These are phyloP conservation scores for Sarotherodon lohbergeri DNA, from an alignment of 2,113 vertebrate species.

Conservation along the genomic window DNA sequence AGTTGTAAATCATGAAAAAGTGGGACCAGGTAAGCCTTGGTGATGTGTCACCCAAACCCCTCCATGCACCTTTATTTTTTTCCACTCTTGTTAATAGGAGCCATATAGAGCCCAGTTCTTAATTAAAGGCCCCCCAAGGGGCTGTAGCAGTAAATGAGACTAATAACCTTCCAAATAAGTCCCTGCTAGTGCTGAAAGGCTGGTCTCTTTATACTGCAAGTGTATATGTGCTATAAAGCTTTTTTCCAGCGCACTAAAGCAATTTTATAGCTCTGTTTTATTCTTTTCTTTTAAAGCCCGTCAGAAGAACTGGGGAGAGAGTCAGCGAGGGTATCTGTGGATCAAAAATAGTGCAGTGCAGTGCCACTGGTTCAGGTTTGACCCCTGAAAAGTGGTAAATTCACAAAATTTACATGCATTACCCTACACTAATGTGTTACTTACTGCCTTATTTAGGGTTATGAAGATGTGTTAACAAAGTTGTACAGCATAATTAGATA, in stretches of 20 bases:
- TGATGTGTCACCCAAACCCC: neutral
- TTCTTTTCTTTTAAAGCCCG: slow-evolving; percentile 15
- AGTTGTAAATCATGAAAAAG: slow-evolving; percentile 19
- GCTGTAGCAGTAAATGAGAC: slow-evolving; percentile 49
- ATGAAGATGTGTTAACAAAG: neutral
- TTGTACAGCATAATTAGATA: neutral
- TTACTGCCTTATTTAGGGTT: neutral
- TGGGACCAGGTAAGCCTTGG: slow-evolving; percentile 30
- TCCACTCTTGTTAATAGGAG: slow-evolving; percentile 52
- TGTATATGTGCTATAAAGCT: slow-evolving; percentile 58
- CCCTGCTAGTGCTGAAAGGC: slow-evolving; percentile 60
- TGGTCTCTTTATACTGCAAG: slow-evolving; percentile 23
- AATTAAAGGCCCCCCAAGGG: slow-evolving; percentile 60
- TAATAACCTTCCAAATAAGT: slow-evolving; percentile 66
- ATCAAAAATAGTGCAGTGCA: neutral
- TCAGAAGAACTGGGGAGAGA: neutral
- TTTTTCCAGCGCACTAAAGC: slow-evolving; percentile 24
- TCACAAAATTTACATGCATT: neutral
- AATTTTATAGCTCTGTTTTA: slow-evolving; percentile 42
- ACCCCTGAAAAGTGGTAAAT: neutral
- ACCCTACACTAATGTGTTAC: neutral
- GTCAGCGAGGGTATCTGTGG: neutral
- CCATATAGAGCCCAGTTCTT: slow-evolving; percentile 43
- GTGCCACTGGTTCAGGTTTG: neutral
- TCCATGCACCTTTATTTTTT: neutral